Percentiles rank a stretch among this genome's conserved stretches.
Conservation (phyloP, 2,797 vertebrate genomes). For the Rhinophrynus dorsalis region DNA sequence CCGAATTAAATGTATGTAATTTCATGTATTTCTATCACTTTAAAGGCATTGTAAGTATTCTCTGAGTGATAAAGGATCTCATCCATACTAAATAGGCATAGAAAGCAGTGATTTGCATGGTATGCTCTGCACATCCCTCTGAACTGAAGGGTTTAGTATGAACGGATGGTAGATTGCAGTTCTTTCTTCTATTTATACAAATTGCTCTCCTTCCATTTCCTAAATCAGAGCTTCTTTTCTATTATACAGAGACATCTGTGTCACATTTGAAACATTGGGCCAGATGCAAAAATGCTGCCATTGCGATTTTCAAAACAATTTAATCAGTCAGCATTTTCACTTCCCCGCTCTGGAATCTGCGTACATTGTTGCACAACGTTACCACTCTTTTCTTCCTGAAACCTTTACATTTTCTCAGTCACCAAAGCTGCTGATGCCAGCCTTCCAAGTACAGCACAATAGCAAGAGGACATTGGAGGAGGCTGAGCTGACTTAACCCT, state of each 20-base stretch:
- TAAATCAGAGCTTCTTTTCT: conserved; percentile 4
- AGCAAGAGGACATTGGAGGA: not conserved
- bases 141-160: not conserved
- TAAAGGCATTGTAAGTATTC: too few relatives aligned
- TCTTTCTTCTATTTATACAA: not conserved
- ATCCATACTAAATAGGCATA: not conserved
- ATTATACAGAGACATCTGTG: conserved; percentile 11
- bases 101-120: not conserved
- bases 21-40: too few relatives aligned
- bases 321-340: conserved; percentile 40
- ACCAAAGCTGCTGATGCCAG: conserved; percentile 1
- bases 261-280: conserved; percentile 7
- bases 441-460: not conserved
- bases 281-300: conserved; percentile 20
- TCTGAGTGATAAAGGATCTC: too few relatives aligned
- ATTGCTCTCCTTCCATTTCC: not conserved
- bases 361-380: conserved; percentile 16
- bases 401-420: conserved; percentile 1
- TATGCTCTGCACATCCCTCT: not conserved
- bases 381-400: conserved; percentile 24
- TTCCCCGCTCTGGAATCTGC: conserved; percentile 35
- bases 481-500: too few relatives aligned
- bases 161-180: not conserved
- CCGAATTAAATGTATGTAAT: too few relatives aligned
- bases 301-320: not conserved